phyloP scores from a whole-genome alignment of 2,113 vertebrate species.

The Sylvietta virens region DNA sequence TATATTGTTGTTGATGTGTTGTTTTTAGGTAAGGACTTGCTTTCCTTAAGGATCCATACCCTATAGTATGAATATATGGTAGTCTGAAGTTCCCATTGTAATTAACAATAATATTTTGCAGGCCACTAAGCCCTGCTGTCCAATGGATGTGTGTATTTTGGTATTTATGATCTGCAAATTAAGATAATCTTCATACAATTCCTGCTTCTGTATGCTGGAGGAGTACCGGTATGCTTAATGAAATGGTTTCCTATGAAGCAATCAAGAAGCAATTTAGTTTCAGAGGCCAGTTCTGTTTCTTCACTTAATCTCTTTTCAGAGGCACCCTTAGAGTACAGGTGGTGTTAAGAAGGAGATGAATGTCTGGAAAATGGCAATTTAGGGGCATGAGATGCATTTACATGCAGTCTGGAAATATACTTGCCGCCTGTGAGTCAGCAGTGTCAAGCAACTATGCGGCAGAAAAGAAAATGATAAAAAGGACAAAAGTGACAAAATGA shows the following conservation, averaged over 20 bases:
- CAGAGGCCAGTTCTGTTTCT: slow-evolving; percentile 33
- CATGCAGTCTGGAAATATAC: slow-evolving; percentile 21
- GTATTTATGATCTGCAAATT: background rate
- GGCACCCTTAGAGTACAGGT: background rate
- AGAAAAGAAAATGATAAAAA: slow-evolving; percentile 14
- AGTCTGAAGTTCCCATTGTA: background rate
- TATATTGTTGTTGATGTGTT: background rate
- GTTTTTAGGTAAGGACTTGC: background rate
- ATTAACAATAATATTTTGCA: background rate
- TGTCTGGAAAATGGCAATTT: slow-evolving; percentile 35
- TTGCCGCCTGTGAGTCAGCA: slow-evolving; percentile 33
- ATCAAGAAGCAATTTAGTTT: slow-evolving; percentile 53
- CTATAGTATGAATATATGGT: background rate
- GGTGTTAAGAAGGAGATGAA: slow-evolving; percentile 4
- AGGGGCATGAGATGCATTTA: slow-evolving; percentile 18
- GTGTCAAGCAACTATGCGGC: slow-evolving; percentile 17
- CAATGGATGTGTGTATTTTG: background rate
- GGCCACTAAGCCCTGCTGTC: background rate
- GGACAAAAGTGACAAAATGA: slow-evolving; percentile 56
- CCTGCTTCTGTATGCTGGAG: background rate
- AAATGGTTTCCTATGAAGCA: slow-evolving; percentile 24
- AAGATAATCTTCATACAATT: background rate
- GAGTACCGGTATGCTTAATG: slow-evolving; percentile 24
- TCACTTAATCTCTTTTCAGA: slow-evolving; percentile 6
- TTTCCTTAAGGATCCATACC: background rate